These are phyloP conservation scores for Apostichopus leukothele DNA, from an alignment of 53 echinoderm and acorn worm species.

Conservation along the genomic window DNA sequence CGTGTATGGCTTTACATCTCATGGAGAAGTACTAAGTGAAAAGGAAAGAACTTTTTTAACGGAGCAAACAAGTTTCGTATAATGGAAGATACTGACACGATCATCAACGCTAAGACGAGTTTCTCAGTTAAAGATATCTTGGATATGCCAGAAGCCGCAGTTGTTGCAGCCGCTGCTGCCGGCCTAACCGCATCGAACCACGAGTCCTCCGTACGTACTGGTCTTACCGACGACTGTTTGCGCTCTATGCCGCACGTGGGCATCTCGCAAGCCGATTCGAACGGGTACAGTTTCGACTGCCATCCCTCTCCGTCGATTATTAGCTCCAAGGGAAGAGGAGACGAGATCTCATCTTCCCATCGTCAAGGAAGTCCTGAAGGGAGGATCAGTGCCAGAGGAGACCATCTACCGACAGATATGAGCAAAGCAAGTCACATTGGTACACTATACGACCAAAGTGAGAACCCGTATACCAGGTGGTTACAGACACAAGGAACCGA, in stretches of 20 bases:
- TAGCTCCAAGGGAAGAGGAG: not conserved
- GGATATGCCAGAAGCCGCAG: slow-evolving; percentile 90
- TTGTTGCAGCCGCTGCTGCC: slow-evolving; percentile 79
- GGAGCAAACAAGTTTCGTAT: slow-evolving; percentile 41
- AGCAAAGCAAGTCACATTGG: slow-evolving; percentile 49
- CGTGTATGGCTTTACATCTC: not conserved
- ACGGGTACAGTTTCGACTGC: slow-evolving; percentile 45
- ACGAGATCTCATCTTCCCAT: not conserved
- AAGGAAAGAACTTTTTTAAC: not conserved
- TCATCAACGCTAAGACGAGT: slow-evolving; percentile 90
- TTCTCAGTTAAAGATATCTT: slow-evolving; percentile 99
- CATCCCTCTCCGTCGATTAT: slow-evolving; percentile 33
- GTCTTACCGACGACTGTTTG: slow-evolving; percentile 21
- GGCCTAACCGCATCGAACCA: slow-evolving; percentile 41
- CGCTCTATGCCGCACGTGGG: slow-evolving; percentile 39
- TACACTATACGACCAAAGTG: slow-evolving; percentile 84
- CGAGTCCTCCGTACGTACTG: not conserved
- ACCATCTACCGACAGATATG: slow-evolving; percentile 54
- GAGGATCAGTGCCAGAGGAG: slow-evolving; percentile 28
- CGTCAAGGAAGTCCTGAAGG: slow-evolving; percentile 25
- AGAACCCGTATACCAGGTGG: slow-evolving; percentile 98
- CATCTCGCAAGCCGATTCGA: slow-evolving; percentile 21
- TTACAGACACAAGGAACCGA: slow-evolving; percentile 90
- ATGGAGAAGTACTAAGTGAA: not conserved
- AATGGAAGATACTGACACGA: slow-evolving; percentile 90